Evolutionary conservation across 2,113 vertebrate genomes (phyloP), one percentile per base, ranked within the genome.

Genomic region (Osmerus eperlanus): DNA sequence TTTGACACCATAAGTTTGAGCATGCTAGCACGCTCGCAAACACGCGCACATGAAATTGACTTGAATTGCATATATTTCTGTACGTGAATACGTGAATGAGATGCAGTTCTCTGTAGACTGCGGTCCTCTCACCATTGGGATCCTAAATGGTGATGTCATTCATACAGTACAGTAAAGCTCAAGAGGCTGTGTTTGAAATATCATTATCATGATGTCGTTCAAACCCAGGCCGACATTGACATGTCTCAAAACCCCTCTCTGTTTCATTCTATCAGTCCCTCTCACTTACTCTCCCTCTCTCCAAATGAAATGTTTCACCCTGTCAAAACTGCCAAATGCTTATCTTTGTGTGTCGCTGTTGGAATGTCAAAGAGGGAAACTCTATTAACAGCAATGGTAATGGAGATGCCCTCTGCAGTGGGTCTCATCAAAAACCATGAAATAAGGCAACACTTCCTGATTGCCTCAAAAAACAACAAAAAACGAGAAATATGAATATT

Each of bases 371-470:
- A 70, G 29, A 70, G n/a, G 32, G 47, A 36, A 11, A 55, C 29
- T 12, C 55, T 59, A 41, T 59, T 69, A 58, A 12, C 54, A 59
- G 56, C 23, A 28, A 28, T 3, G 6, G 59, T 51, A 61, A 70
- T 60, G 15, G 55, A 60, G 56, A 70, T 60, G 56, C 51, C 58
- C 54, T 18, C 29, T 6, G 28, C 18, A 4, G 67, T 55, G 28
- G 28, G 6, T 58, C 29, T n/a, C 28, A 36, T 56, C 56, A 13
- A 21, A 47, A 47, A 59, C 41, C 56, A 23, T 5, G 51, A 47
- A 59, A 65, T 65, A 65, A 65, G 41, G 64, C 18, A 52, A 70
- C 56, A 70, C 68, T 60, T 59, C 23, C 15, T 23, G 29, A 70
- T 70, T 61, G 68, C 29, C 68, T 69, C 2, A 11, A 7, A 12